These are phyloP conservation scores for Rhinatrema bivittatum DNA, from an alignment of 2,797 vertebrate species.

Conservation along the genomic window DNA sequence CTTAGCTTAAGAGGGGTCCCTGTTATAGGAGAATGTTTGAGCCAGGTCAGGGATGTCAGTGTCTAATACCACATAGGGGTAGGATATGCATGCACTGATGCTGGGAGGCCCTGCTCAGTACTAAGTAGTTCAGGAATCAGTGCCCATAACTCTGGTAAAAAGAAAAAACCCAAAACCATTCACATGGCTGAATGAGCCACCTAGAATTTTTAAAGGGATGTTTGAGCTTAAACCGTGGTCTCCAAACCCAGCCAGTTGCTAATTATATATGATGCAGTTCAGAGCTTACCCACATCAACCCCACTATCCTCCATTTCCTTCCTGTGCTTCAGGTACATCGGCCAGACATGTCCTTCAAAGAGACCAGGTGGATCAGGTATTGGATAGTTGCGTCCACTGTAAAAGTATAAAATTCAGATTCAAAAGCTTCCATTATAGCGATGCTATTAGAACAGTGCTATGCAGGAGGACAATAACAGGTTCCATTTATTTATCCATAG, in stretches of 20 bases:
- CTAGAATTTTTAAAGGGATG: neutral
- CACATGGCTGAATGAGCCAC: too few relatives aligned
- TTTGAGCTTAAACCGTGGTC: neutral
- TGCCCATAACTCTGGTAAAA: too few relatives aligned
- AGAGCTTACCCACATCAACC: conserved; percentile 63
- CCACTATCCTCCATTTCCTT: conserved; percentile 65
- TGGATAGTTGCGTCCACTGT: conserved; percentile 71
- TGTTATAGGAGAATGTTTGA: too few relatives aligned
- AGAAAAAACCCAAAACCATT: neutral
- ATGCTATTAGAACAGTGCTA: too few relatives aligned
- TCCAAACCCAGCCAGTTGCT: neutral
- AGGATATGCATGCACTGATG: too few relatives aligned
- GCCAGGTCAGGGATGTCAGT: too few relatives aligned
- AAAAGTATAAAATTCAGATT: too few relatives aligned
- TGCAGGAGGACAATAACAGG: neutral
- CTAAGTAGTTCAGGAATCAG: too few relatives aligned
- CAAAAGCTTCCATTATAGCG: neutral
- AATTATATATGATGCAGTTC: neutral
- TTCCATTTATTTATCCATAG: too few relatives aligned
- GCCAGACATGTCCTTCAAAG: conserved; percentile 91
- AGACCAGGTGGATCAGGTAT: conserved; percentile 83
- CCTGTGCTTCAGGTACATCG: conserved; percentile 87
- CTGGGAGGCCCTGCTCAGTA: too few relatives aligned
- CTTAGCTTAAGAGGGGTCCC: too few relatives aligned
- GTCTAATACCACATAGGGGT: too few relatives aligned